A percentile compares a stretch with the other conserved stretches of the same genome.
Evolutionary conservation across 2,797 vertebrate species (phyloP).

Genomic region (Bradypodion pumilum): DNA sequence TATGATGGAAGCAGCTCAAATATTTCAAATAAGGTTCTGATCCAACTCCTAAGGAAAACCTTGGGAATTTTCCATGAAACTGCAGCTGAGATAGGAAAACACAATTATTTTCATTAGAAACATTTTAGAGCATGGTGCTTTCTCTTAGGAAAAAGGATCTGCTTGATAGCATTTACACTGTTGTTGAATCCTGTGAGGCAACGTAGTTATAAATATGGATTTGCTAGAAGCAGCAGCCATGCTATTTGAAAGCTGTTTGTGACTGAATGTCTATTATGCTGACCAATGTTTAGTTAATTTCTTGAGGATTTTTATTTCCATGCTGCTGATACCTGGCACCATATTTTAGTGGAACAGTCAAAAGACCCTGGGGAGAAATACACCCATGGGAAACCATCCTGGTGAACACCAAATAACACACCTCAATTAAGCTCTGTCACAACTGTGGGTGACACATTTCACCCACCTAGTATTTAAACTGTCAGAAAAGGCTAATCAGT

Average conservation of each 20-base stretch:
- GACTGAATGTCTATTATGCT: neutral
- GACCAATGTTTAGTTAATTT: neutral
- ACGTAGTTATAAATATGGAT: neutral
- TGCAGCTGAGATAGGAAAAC: neutral
- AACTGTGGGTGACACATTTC: constrained; percentile 37
- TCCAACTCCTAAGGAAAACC: neutral
- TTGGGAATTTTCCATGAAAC: neutral
- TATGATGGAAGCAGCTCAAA: too few species aligned
- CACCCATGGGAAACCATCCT: neutral
- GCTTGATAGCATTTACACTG: neutral
- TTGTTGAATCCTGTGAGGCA: neutral
- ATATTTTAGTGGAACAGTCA: neutral
- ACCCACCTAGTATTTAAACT: constrained; percentile 7
- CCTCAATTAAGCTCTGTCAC: constrained; percentile 13
- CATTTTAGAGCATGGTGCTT: neutral
- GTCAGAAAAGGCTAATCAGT: constrained; percentile 35
- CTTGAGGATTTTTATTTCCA: constrained; percentile 3
- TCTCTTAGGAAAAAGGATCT: constrained; percentile 10
- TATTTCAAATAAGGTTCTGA: neutral
- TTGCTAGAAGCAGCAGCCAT: neutral
- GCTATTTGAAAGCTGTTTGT: neutral
- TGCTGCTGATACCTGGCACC: neutral
- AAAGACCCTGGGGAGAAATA: constrained; percentile 5
- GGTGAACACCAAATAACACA: neutral
- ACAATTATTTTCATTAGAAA: neutral